Percentiles rank a stretch among this genome's conserved stretches.
Conservation (phyloP, 1,140 invertebrate species). For the Contarinia nasturtii region DNA sequence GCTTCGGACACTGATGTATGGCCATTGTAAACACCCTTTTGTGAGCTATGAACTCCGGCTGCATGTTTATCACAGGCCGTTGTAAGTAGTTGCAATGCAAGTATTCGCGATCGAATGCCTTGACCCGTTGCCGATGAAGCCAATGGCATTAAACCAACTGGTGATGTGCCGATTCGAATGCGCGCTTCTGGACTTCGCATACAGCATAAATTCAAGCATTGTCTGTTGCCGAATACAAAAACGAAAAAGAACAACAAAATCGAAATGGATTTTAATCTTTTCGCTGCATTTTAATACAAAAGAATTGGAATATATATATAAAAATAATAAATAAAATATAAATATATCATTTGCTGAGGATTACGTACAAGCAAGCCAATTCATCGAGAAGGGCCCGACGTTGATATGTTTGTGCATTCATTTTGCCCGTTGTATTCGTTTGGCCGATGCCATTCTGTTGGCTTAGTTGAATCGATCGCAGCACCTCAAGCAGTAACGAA, state of each 20-base stretch:
- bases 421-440: slow-evolving; percentile 26
- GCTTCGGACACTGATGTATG: slow-evolving; percentile 75
- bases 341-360: not conserved
- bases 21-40: slow-evolving; percentile 28
- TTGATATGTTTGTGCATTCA: slow-evolving; percentile 33
- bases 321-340: too few species aligned
- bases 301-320: too few species aligned
- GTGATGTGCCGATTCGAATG: slow-evolving; percentile 48
- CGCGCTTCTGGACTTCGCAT: slow-evolving; percentile 53
- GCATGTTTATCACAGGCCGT: slow-evolving; percentile 51
- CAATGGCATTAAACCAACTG: slow-evolving; percentile 67
- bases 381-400: slow-evolving; percentile 64
- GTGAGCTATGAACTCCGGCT: slow-evolving; percentile 11
- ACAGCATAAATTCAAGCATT: slow-evolving; percentile 65
- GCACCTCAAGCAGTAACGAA: slow-evolving; percentile 53
- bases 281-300: slow-evolving; percentile 3
- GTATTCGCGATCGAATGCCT: slow-evolving; percentile 19
- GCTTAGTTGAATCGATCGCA: slow-evolving; percentile 64
- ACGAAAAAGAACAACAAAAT: not conserved
- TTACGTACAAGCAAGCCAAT: slow-evolving; percentile 54
- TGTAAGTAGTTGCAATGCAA: slow-evolving; percentile 43
- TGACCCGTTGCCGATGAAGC: slow-evolving; percentile 44
- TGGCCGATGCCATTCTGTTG: slow-evolving; percentile 28
- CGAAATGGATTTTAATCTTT: not conserved
- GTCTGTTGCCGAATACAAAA: slow-evolving; percentile 20